Base-by-base conservation (phyloP, 2,888 invertebrate species). In the Endomychus coccineus region DNA sequence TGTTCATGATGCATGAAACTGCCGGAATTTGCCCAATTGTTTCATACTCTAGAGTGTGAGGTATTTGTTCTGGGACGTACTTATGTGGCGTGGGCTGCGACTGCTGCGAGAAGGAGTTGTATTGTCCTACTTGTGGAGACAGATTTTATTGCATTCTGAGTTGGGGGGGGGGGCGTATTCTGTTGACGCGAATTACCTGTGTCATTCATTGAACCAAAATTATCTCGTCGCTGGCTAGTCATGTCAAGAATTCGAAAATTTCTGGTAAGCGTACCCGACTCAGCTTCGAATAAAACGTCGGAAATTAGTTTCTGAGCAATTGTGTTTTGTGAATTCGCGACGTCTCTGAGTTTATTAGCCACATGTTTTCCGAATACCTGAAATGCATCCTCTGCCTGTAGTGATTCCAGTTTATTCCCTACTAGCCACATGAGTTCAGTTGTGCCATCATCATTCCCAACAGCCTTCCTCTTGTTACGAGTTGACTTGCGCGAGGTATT, bases 221-320 rank as follows among this genome's bases (percentile, higher is more conserved):
- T 38, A 40, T 45, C 34, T 39, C 43, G 42, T 42, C 36, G 42
- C 42, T 42, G 38, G 23, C 31, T 29, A 44, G 43, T 33, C 43
- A 40, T 44, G 27, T 45, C 39, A 45, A 45, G 36, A 45, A 45
- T 44, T 44, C 23, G 39, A 43, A 43, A 43, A 39, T 43, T 38
- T 42, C 41, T 43, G 35, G 43, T 43, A 34, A 43, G 43, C 30
- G 38, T 39, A 43, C 42, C 42, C 35, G 43, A 28, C 40, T 39
- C 24, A 36, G 37, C 43, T 39, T 33, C 44, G 40, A 43, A 44
- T 40, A 44, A 36, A 44, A 44, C 36, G 39, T 44, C 39, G 36
- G 38, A 34, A 34, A 38, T 38, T 34, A 27, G 34, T 25, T 33
- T 33, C 24, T 25, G 23, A 33, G 42, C 40, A 28, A 41, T 31